These are phyloP conservation scores for Gymnogyps californianus DNA, from an alignment of 2,113 vertebrate genomes.

Conservation along the genomic window DNA sequence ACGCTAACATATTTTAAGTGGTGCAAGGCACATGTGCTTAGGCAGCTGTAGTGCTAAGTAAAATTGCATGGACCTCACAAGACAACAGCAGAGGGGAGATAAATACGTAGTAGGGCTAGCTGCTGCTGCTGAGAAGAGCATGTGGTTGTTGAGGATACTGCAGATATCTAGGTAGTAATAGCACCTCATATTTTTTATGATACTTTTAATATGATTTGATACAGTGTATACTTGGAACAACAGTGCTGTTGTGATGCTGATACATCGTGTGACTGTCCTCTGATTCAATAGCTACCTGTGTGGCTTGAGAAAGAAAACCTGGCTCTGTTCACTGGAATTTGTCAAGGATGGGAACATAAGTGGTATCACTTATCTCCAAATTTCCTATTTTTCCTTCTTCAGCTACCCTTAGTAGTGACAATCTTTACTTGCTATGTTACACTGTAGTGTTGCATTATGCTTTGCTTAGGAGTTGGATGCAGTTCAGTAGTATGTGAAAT, in stretches of 20 bases:
- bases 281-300: not conserved
- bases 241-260: not conserved
- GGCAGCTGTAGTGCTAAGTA: not conserved
- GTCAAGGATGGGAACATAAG: not conserved
- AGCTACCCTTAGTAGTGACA: not conserved
- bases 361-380: not conserved
- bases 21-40: accelerated
- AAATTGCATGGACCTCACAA: not conserved
- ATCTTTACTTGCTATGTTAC: not conserved
- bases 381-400: not conserved
- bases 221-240: not conserved
- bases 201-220: not conserved
- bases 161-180: not conserved
- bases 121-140: not conserved
- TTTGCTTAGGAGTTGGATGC: not conserved
- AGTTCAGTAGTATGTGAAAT: not conserved
- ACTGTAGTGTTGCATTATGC: not conserved
- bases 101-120: not conserved
- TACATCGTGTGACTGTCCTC: accelerated
- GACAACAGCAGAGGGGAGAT: not conserved
- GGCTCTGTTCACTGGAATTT: not conserved
- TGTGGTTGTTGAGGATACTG: not conserved
- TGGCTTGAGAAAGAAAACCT: not conserved
- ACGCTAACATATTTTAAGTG: accelerated
- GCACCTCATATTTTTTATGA: not conserved